Evolutionary conservation across 1,140 invertebrate genomes (phyloP), one percentile per base, ranked within the genome.

Genomic region (Drosophila takahashii): DNA sequence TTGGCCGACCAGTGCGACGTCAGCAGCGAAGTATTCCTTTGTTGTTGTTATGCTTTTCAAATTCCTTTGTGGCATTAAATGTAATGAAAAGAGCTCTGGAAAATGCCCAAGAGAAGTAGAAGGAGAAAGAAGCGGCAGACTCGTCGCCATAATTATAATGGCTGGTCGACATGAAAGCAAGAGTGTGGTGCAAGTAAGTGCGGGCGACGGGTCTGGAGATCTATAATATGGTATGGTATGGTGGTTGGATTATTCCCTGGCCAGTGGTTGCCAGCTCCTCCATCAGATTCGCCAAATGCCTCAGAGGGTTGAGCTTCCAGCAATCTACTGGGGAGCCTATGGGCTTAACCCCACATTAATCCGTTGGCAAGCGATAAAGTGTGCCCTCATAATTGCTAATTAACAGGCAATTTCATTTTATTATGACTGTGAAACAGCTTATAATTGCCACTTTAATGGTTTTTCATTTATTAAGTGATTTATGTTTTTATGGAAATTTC

Each of bases 41-140:
- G 57, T 78, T 81, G 84, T 81, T 83, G 84, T 87, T 87, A 87
- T 87, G 79, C 66, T 83, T 87, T 86, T 87, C 83, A 87, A 89
- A 87, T 87, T 87, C 84, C 77, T 87, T 79, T 86, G 84, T 76
- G 76, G 84, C 83, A 87, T 87, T 87, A 87, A 87, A 89, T 87
- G 83, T 87, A 87, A 87, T 89, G 84, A 83, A 87, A 87, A 87
- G 84, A 81, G 61, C 84, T 62, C 66, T 76, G 67, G 77, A 87
- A 87, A 86, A 87, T 81, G 77, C 74, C 53, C 59, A 67, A 76
- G 75, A 64, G 27, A 15, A 45, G 22, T 22, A 22, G 22, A 22
- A 1, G 16, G 50, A 18, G 37, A 32, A 26, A 44, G 58, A 39
- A 52, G 7, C n/a, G 34, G 32, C 65, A 76, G 72, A 72, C 80